phyloP scores from a whole-genome alignment of 2,888 invertebrate genomes.

The Ichneumon xanthorius region DNA sequence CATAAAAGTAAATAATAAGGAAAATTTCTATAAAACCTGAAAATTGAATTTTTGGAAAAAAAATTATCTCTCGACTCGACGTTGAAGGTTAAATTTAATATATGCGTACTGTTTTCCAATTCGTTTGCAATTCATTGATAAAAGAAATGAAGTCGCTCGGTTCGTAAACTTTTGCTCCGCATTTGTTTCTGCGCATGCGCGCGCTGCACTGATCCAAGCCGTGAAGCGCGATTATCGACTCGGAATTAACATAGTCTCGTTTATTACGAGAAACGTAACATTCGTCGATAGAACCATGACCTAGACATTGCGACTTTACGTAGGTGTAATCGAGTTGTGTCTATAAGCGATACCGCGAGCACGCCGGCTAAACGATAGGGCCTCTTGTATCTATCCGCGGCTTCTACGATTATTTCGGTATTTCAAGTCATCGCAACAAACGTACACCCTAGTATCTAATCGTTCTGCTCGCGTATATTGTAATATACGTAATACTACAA shows the following conservation, averaged over 20 bases:
- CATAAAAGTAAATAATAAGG: background rate
- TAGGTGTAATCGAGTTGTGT: slow-evolving; percentile 78
- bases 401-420: slow-evolving; percentile 78
- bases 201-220: background rate
- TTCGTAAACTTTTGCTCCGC: background rate
- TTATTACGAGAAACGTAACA: slow-evolving; percentile 7
- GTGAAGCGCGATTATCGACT: background rate
- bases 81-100: too few species aligned
- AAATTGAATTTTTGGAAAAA: background rate
- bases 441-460: slow-evolving; percentile 76
- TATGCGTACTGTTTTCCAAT: too few species aligned
- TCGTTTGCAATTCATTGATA: background rate
- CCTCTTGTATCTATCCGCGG: slow-evolving; percentile 76
- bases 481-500: slow-evolving; percentile 17
- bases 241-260: background rate
- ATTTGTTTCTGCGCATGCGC: too few species aligned
- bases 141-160: background rate
- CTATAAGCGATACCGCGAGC: slow-evolving; percentile 71
- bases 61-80: too few species aligned
- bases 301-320: slow-evolving; percentile 78
- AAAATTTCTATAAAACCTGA: too few species aligned
- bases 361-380: slow-evolving; percentile 76
- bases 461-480: slow-evolving; percentile 50
- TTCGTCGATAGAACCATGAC: slow-evolving; percentile 77
- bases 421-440: slow-evolving; percentile 63